Evolutionary conservation across 2,113 vertebrate species (phyloP).

Genomic region (Sturnira hondurensis): DNA sequence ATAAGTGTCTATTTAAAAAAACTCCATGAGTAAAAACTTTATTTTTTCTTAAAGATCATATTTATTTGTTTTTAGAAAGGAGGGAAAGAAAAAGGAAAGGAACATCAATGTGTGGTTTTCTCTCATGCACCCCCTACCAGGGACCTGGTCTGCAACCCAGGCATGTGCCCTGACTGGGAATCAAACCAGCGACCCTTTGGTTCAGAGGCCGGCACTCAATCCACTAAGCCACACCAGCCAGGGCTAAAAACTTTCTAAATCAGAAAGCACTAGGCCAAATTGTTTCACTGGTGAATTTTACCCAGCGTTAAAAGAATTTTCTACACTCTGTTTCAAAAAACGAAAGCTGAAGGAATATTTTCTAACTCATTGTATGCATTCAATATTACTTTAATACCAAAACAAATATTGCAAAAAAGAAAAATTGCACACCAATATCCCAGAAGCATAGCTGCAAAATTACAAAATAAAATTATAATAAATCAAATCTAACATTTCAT

Average conservation of each 20-base stretch:
- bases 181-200: too few relatives aligned
- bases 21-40: neutral
- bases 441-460: neutral
- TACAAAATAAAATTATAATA: neutral
- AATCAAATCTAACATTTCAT: neutral
- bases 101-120: too few relatives aligned
- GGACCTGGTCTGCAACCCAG: too few relatives aligned
- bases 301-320: neutral
- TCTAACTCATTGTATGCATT: neutral
- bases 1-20: neutral
- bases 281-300: neutral
- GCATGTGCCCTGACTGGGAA: too few relatives aligned
- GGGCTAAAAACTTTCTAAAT: neutral
- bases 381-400: neutral
- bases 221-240: too few relatives aligned
- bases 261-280: neutral
- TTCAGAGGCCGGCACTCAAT: too few relatives aligned
- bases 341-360: neutral
- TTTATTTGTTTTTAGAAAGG: too few relatives aligned
- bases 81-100: too few relatives aligned
- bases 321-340: neutral
- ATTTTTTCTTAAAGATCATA: too few relatives aligned
- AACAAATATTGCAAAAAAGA: neutral
- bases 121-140: too few relatives aligned
- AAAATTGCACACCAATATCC: neutral